phyloP scores from a whole-genome alignment of 2,797 vertebrate genomes.

The Ibycter americanus region DNA sequence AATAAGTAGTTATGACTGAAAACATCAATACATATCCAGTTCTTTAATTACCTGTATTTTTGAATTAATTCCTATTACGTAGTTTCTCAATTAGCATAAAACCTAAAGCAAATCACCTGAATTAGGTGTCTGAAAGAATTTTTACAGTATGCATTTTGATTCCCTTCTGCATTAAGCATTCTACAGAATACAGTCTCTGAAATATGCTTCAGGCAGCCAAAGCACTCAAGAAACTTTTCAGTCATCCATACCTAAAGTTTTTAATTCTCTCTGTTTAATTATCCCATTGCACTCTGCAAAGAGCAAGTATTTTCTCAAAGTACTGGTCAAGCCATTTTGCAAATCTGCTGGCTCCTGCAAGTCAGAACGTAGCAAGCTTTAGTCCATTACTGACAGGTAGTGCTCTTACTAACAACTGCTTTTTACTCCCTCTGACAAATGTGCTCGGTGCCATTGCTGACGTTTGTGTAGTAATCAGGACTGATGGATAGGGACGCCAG shows the following conservation, averaged over 20 bases:
- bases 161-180: not conserved
- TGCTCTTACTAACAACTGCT: constrained; percentile 82
- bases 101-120: not conserved
- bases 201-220: not conserved
- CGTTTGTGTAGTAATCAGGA: constrained; percentile 86
- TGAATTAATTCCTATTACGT: not conserved
- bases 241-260: not conserved
- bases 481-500: constrained; percentile 86
- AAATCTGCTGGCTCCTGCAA: constrained; percentile 50
- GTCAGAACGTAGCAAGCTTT: constrained; percentile 56
- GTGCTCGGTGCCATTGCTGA: constrained; percentile 78
- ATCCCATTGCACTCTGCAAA: not conserved
- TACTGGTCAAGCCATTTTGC: constrained; percentile 43
- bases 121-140: not conserved
- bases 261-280: not conserved
- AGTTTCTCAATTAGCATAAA: not conserved
- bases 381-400: constrained; percentile 82
- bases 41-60: not conserved
- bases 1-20: not conserved
- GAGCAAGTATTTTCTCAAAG: constrained; percentile 34
- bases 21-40: not conserved
- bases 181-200: not conserved
- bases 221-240: not conserved
- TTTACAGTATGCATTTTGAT: not conserved
- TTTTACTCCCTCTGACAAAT: constrained; percentile 85